Percentiles rank a stretch among this genome's conserved stretches.
Evolutionary conservation across 2,888 invertebrate species (phyloP).

Genomic region (Hedya salicella): DNA sequence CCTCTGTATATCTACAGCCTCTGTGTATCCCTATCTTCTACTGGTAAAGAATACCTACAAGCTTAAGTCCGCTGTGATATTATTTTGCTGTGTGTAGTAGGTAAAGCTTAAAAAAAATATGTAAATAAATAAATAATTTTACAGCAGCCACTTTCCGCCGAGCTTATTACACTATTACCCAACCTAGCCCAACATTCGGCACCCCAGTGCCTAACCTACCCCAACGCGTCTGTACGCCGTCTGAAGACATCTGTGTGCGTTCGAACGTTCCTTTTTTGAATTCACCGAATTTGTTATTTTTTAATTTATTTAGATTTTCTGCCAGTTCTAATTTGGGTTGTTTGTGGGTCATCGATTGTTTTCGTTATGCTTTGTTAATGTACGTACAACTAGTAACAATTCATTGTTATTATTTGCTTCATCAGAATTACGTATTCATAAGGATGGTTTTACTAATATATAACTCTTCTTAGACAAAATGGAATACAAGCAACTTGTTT

Average conservation of each 20-base stretch:
- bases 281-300: constrained; percentile 16
- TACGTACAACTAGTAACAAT: too few species aligned
- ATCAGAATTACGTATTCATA: too few species aligned
- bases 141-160: constrained; percentile 55
- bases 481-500: too few species aligned
- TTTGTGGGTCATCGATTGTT: constrained; percentile 17
- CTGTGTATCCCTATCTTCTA: too few species aligned
- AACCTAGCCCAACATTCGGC: constrained; percentile 80
- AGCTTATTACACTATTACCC: constrained; percentile 66
- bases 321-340: constrained; percentile 19
- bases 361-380: constrained; percentile 7
- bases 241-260: constrained; percentile 41
- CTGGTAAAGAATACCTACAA: too few species aligned
- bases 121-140: constrained; percentile 42
- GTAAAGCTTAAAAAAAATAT: background rate
- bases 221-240: constrained; percentile 54
- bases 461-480: too few species aligned
- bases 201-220: constrained; percentile 77
- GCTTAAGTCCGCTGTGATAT: too few species aligned
- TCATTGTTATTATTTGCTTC: too few species aligned
- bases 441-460: too few species aligned
- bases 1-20: too few species aligned
- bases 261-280: constrained; percentile 36
- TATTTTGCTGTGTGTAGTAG: too few species aligned
- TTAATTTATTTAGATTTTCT: constrained; percentile 16